phyloP scores from a whole-genome alignment of 2,888 invertebrate species.

The Synergus gifuensis region DNA sequence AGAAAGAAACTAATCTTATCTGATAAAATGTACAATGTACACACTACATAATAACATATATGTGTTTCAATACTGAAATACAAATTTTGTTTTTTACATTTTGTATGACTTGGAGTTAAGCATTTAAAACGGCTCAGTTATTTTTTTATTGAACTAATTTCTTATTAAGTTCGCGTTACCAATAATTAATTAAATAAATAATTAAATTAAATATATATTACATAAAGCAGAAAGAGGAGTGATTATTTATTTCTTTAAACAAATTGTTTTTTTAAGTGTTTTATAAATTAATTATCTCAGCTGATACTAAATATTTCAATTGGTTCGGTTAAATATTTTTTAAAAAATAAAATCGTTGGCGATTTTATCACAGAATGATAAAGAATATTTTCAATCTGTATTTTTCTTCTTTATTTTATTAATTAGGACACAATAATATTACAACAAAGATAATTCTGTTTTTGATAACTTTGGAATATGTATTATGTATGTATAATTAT shows the following conservation, averaged over 20 bases:
- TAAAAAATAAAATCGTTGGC: background rate
- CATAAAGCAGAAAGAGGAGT: too few relatives aligned
- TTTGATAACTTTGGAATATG: too few relatives aligned
- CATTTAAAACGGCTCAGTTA: background rate
- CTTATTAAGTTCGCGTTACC: too few relatives aligned
- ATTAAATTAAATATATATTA: too few relatives aligned
- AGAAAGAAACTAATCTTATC: slow-evolving; percentile 26
- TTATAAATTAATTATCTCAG: background rate
- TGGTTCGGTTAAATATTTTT: background rate
- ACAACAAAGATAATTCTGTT: too few relatives aligned
- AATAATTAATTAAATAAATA: too few relatives aligned
- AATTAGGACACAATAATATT: background rate
- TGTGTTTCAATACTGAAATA: background rate
- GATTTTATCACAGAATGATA: background rate
- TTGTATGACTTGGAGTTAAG: background rate
- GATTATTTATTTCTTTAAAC: too few relatives aligned
- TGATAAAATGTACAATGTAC: background rate
- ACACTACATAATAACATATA: background rate
- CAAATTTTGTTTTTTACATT: background rate
- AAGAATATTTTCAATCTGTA: background rate
- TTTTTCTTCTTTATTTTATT: background rate
- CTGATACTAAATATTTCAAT: background rate
- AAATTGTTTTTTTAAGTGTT: background rate
- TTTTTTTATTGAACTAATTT: too few relatives aligned
- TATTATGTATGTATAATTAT: too few relatives aligned